phyloP scores from a whole-genome alignment of 2,888 invertebrate species.

The Dyspetes luteomarginatus region DNA sequence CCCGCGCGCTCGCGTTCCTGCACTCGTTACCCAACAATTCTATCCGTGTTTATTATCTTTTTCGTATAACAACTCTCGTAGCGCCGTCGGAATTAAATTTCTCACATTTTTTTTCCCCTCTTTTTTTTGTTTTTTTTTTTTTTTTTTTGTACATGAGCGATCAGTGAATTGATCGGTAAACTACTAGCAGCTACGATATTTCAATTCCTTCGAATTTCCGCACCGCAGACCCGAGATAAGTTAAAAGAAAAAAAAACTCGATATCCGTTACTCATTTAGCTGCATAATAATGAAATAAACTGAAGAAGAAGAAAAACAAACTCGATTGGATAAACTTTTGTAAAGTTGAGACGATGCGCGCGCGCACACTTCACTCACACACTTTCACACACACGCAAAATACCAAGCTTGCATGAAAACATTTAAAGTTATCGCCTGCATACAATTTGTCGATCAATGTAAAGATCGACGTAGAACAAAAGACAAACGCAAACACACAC shows the following conservation, averaged over 20 bases:
- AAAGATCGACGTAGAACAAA: slow-evolving; percentile 56
- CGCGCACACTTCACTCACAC: no score
- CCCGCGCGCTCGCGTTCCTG: slow-evolving; percentile 48
- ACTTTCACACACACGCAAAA: no score
- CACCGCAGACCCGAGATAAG: slow-evolving; percentile 42
- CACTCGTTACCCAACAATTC: slow-evolving; percentile 51
- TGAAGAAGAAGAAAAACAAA: slow-evolving; percentile 25
- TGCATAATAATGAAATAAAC: slow-evolving; percentile 45
- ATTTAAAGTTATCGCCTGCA: slow-evolving; percentile 64
- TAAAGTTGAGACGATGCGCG: slow-evolving; percentile 51
- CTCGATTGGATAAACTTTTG: slow-evolving; percentile 50
- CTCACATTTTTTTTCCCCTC: no score
- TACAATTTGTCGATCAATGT: slow-evolving; percentile 70
- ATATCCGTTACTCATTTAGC: slow-evolving; percentile 54
- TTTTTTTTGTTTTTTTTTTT: slow-evolving; percentile 29
- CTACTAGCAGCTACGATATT: slow-evolving; percentile 59
- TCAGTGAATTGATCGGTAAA: slow-evolving; percentile 58
- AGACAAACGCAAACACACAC: slow-evolving; percentile 68
- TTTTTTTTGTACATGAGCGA: slow-evolving; percentile 46
- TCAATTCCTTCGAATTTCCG: slow-evolving; percentile 55
- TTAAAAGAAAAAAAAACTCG: slow-evolving; percentile 22
- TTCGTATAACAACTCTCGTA: slow-evolving; percentile 54
- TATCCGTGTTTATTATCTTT: slow-evolving; percentile 53
- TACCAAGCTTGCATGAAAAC: slow-evolving; percentile 60
- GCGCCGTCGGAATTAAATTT: slow-evolving; percentile 56